A percentile compares a stretch with the other conserved stretches of the same genome.
Conservation (phyloP, 2,797 vertebrate genomes). For the Squalus acanthias region DNA sequence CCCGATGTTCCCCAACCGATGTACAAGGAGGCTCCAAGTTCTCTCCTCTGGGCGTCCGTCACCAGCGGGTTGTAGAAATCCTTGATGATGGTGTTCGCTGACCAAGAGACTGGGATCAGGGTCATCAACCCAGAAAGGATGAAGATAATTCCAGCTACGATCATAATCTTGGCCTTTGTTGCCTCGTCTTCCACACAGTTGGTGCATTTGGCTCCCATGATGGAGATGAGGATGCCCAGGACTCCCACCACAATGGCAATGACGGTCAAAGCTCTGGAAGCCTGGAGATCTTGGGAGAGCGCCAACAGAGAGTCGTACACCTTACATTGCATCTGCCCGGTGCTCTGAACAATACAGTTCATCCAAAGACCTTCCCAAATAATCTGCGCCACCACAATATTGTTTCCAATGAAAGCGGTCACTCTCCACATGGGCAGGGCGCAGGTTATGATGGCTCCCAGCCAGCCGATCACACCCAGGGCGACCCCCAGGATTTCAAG, state of each 20-base stretch:
- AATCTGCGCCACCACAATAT: conserved; percentile 83
- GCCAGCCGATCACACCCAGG: conserved; percentile 78
- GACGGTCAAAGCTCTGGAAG: conserved; percentile 76
- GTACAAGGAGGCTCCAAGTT: conserved; percentile 80
- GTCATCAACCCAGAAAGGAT: conserved; percentile 76
- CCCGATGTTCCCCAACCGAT: conserved; percentile 80
- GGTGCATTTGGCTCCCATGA: conserved; percentile 87
- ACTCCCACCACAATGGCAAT: conserved; percentile 76
- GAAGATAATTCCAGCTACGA: conserved; percentile 78
- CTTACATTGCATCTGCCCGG: conserved; percentile 83
- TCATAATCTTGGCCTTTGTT: conserved; percentile 85
- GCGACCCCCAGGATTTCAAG: conserved; percentile 79
- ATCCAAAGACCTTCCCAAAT: conserved; percentile 86
- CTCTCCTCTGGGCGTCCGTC: conserved; percentile 69
- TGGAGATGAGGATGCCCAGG: conserved; percentile 74
- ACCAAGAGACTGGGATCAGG: conserved; percentile 86
- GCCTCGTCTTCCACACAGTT: conserved; percentile 84
- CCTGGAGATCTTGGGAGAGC: conserved; percentile 78
- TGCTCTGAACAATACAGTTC: conserved; percentile 83
- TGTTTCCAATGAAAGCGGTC: conserved; percentile 84
- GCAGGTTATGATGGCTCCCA: conserved; percentile 76
- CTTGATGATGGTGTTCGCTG: conserved; percentile 83
- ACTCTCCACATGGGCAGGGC: conserved; percentile 86
- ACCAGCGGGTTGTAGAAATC: conserved; percentile 85
- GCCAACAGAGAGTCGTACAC: conserved; percentile 80